These are phyloP conservation scores for Drosophila sp. DNA, from an alignment of 1,140 invertebrate genomes.

Conservation along the genomic window DNA sequence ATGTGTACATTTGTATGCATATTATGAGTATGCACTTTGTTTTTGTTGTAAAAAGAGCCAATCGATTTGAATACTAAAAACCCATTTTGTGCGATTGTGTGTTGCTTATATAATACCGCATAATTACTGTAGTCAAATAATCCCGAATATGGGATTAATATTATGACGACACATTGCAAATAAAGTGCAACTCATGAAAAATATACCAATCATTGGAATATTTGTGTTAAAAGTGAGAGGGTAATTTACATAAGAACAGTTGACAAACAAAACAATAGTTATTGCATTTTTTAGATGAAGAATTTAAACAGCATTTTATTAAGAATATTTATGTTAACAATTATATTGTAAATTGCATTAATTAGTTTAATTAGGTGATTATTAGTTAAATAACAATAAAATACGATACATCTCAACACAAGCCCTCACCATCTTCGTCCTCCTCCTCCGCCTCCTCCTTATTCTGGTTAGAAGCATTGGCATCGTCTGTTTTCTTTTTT, in stretches of 20 bases:
- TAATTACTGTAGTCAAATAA: neutral
- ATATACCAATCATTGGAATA: neutral
- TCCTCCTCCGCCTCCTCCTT: conserved; percentile 29
- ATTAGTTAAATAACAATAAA: conserved; percentile 35
- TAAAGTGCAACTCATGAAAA: neutral
- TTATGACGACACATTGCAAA: neutral
- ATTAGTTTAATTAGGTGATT: conserved; percentile 40
- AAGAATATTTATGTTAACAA: conserved; percentile 41
- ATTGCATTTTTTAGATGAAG: too few relatives aligned
- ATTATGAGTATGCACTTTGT: neutral
- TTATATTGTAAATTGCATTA: conserved; percentile 39
- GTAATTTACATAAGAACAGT: too few relatives aligned
- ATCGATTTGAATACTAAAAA: conserved; percentile 4
- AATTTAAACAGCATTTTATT: conserved; percentile 37
- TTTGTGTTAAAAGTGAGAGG: neutral
- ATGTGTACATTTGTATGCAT: too few relatives aligned
- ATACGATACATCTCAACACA: conserved; percentile 31
- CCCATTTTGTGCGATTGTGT: neutral
- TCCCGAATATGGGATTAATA: neutral
- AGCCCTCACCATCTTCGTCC: conserved; percentile 31
- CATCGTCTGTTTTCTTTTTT: conserved; percentile 35
- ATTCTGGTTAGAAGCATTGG: conserved; percentile 9
- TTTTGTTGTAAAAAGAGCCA: conserved; percentile 1
- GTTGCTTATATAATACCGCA: conserved; percentile 1
- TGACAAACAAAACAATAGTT: too few relatives aligned